These are phyloP conservation scores for Lordiphosa clarofinis DNA, from an alignment of 1,140 invertebrate species.

Conservation along the genomic window DNA sequence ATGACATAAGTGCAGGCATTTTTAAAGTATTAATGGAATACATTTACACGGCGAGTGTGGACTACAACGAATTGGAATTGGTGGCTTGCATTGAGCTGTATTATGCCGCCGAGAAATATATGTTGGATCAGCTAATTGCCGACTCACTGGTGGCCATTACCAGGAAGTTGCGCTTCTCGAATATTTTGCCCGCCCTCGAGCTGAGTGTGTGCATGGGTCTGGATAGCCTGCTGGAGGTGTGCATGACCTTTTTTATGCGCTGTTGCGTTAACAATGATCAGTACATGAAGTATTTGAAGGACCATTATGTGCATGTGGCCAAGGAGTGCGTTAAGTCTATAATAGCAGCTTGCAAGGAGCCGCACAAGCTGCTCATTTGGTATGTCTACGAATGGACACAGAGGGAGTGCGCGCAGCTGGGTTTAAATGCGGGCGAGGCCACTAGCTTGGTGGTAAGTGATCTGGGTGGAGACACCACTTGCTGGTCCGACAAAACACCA, in stretches of 20 bases:
- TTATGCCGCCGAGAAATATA: slow-evolving; percentile 77
- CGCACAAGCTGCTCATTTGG: slow-evolving; percentile 67
- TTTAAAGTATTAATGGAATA: slow-evolving; percentile 66
- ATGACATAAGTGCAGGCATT: slow-evolving; percentile 65
- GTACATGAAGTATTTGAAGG: slow-evolving; percentile 58
- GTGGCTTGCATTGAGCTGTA: slow-evolving; percentile 72
- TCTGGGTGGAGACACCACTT: slow-evolving; percentile 1
- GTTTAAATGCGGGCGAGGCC: slow-evolving; percentile 43
- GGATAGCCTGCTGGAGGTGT: slow-evolving; percentile 62
- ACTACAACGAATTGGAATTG: slow-evolving; percentile 52
- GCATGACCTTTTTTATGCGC: slow-evolving; percentile 70
- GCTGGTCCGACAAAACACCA: slow-evolving; percentile 8
- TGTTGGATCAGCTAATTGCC: slow-evolving; percentile 62
- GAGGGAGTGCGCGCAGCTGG: slow-evolving; percentile 65
- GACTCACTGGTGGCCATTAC: slow-evolving; percentile 54
- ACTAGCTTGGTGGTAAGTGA: neutral
- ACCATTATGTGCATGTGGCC: slow-evolving; percentile 69
- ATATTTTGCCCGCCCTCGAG: slow-evolving; percentile 71
- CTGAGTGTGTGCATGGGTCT: slow-evolving; percentile 71
- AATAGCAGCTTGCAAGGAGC: slow-evolving; percentile 65
- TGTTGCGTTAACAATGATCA: slow-evolving; percentile 71
- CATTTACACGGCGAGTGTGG: slow-evolving; percentile 62
- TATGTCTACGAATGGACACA: slow-evolving; percentile 77
- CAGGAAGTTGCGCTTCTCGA: slow-evolving; percentile 64
- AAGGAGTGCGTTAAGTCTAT: slow-evolving; percentile 76